Evolutionary conservation across 2,797 vertebrate species (phyloP).

Genomic region (Chelon labrosus): DNA sequence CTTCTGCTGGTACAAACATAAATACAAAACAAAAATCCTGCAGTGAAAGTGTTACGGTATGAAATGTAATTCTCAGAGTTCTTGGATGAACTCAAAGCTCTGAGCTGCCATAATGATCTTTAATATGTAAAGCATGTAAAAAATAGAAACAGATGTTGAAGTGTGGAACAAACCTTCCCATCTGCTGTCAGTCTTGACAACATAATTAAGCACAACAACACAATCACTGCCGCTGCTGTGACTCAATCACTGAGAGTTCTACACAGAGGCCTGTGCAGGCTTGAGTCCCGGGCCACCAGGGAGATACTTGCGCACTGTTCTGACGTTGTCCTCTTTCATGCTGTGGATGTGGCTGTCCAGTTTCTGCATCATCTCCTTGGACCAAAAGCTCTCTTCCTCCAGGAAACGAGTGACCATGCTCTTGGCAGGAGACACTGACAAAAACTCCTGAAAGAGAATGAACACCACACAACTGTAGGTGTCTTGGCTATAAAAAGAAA

Average conservation of each 20-base stretch:
- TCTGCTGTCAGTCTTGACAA: not conserved
- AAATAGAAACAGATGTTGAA: not conserved
- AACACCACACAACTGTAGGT: not conserved
- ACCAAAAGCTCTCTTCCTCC: constrained; percentile 88
- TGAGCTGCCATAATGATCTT: not conserved
- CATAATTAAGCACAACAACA: not conserved
- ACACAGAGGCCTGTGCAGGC: constrained; percentile 15
- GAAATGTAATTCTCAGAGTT: not conserved
- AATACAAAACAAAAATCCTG: not conserved
- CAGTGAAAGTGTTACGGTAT: not conserved
- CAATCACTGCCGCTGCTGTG: constrained; percentile 1
- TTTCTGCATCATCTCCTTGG: constrained; percentile 86
- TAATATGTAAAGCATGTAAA: not conserved
- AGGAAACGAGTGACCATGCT: constrained; percentile 86
- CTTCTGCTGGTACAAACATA: not conserved
- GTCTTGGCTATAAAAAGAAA: too few relatives aligned
- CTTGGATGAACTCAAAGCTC: not conserved
- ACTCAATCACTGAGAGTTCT: constrained; percentile 34
- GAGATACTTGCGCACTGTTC: constrained; percentile 86
- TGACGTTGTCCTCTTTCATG: constrained; percentile 87
- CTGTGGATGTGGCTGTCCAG: constrained; percentile 91
- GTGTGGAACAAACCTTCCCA: not conserved
- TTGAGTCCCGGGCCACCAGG: constrained; percentile 4
- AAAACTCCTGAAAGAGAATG: constrained; percentile 52
- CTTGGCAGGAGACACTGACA: constrained; percentile 74